Base-by-base conservation (phyloP, 1,140 invertebrate species). In the Dreissena polymorpha region DNA sequence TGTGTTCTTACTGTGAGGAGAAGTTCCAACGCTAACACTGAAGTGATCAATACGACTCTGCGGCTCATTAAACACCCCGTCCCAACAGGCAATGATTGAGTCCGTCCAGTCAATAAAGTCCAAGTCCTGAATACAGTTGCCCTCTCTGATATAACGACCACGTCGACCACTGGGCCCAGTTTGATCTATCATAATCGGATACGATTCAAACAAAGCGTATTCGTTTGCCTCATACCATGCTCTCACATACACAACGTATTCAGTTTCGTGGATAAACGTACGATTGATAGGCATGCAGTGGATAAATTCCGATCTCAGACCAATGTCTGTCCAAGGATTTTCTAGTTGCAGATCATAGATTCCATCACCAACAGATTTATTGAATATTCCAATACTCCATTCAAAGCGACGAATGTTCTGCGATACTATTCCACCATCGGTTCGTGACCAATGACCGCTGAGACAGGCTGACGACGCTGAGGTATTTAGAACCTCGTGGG, bases 231-330 rank as follows among this genome's bases (percentile, higher is more conserved):
- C 82, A n/a, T 65, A 53, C 88, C 88, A 89, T 18, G 71, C 85
- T 68, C 73, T 84, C 8, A 89, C 70, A 68, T 87, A 86, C 8
- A 85, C 73, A 0, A 84, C 74, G 79, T 89, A 89, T n/a, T 71
- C 25, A 8, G 53, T 25, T 2, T 64, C 78, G 51, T 84, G 57
- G 2, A 6, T 10, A 16, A 89, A 74, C 6, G 73, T 29, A 55
- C 51, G 67, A 6, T 50, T 64, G 16, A 13, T 25, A 25, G 76
- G 76, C 60, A 89, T 53, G 64, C 88, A 89, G 67, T 88, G 80
- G 51, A 76, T 69, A 21, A 85, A 53, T 0, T 77, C 14, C 0
- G 70, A 85, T 67, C 75, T 23, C 13, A 57, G 29, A 27, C 87
- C 87, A 21, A 86, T n/a, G n/a, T n/a, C n/a, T n/a, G n/a, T n/a